A percentile compares a stretch with the other conserved stretches of the same genome.
phyloP scores from a whole-genome alignment of 2,888 invertebrate species.

The Leistus spinibarbis region DNA sequence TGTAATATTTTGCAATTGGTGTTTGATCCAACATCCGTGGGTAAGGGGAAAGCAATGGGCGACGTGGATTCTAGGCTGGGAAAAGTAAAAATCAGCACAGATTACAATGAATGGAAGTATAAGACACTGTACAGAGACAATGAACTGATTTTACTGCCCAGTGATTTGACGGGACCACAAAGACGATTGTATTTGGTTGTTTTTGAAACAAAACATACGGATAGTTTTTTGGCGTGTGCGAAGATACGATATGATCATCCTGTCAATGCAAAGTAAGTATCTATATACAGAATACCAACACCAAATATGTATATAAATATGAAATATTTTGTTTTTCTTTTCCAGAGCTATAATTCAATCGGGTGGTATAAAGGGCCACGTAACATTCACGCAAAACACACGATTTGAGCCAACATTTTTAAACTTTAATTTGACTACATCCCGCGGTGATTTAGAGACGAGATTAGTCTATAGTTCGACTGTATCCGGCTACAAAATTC shows the following conservation, averaged over 20 bases:
- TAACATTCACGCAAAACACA: constrained; percentile 79
- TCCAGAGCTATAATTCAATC: constrained; percentile 73
- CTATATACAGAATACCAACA: background rate
- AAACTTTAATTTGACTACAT: constrained; percentile 71
- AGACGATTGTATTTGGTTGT: constrained; percentile 81
- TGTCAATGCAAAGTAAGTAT: constrained; percentile 71
- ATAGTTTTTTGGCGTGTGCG: constrained; percentile 82
- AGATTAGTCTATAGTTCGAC: constrained; percentile 76
- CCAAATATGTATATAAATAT: background rate
- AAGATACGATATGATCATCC: constrained; percentile 74
- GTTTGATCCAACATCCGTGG: constrained; percentile 75
- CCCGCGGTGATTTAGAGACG: constrained; percentile 70
- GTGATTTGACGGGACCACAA: constrained; percentile 76
- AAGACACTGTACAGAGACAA: constrained; percentile 72
- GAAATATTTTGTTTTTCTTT: constrained; percentile 39
- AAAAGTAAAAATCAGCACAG: constrained; percentile 72
- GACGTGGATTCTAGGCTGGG: constrained; percentile 81
- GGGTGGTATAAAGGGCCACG: constrained; percentile 79
- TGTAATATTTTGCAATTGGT: constrained; percentile 85
- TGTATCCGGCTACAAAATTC: constrained; percentile 73
- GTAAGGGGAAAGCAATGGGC: constrained; percentile 73
- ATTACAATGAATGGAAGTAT: constrained; percentile 62
- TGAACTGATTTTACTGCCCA: constrained; percentile 71
- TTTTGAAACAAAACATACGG: constrained; percentile 76
- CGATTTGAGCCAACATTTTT: constrained; percentile 85